Conservation (phyloP, 2,888 invertebrate species). For the Trichopoda pennipes region DNA sequence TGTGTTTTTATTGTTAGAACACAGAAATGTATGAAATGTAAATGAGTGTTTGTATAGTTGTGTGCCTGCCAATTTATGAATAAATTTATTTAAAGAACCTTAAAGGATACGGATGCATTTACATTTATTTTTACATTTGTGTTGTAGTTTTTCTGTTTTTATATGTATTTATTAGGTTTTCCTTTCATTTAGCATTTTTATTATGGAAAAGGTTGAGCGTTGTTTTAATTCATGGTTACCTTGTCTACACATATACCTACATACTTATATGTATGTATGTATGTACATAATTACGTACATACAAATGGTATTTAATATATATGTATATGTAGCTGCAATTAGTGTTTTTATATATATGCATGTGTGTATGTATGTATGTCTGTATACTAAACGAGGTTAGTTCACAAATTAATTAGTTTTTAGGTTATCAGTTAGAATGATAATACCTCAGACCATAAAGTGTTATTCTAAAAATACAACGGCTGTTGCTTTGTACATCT, state of each 20-base stretch:
- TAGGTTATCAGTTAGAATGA: too few species aligned
- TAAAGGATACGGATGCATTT: slow-evolving; percentile 52
- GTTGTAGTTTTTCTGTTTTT: slow-evolving; percentile 2
- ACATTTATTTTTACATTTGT: slow-evolving; percentile 39
- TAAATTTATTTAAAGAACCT: slow-evolving; percentile 46
- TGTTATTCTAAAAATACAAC: too few species aligned
- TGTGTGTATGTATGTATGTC: too few species aligned
- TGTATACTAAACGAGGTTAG: not conserved
- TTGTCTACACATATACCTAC: not conserved
- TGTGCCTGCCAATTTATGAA: slow-evolving; percentile 37
- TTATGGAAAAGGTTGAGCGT: slow-evolving; percentile 15
- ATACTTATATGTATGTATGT: not conserved
- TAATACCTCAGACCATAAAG: too few species aligned
- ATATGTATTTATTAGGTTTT: not conserved
- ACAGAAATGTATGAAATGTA: slow-evolving; percentile 2
- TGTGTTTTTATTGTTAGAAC: not conserved
- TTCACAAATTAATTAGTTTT: not conserved
- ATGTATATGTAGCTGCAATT: not conserved
- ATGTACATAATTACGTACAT: not conserved
- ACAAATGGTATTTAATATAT: slow-evolving; percentile 5
- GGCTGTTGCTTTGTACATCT: too few species aligned
- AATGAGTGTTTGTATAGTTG: not conserved
- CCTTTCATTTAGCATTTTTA: slow-evolving; percentile 14
- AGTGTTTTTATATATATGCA: not conserved
- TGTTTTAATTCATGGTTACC: slow-evolving; percentile 48